Percentiles rank a stretch among this genome's conserved stretches.
These are phyloP conservation scores for Erebia ligea DNA, from an alignment of 2,888 invertebrate genomes.

Conservation along the genomic window DNA sequence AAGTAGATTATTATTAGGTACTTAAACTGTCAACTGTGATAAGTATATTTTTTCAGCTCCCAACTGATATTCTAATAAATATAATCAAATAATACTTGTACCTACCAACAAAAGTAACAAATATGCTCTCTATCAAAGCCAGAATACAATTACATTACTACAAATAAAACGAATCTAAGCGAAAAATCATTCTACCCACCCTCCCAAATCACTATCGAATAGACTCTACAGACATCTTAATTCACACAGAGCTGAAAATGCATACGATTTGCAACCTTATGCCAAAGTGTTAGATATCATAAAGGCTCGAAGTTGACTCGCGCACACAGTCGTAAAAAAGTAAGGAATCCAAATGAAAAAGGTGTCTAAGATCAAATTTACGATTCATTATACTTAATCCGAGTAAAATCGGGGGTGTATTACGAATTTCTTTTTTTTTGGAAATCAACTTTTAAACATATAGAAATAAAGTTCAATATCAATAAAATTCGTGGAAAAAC, in stretches of 20 bases:
- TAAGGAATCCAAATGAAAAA: constrained; percentile 78
- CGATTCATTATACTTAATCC: constrained; percentile 83
- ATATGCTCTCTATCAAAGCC: constrained; percentile 65
- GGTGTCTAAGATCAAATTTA: constrained; percentile 84
- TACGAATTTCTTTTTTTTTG: constrained; percentile 9
- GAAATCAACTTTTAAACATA: constrained; percentile 43
- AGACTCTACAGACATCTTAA: constrained; percentile 63
- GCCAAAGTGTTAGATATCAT: constrained; percentile 31
- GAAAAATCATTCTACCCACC: constrained; percentile 55
- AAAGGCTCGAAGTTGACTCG: constrained; percentile 11
- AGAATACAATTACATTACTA: constrained; percentile 68
- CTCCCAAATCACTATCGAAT: constrained; percentile 61
- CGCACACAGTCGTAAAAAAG: constrained; percentile 69
- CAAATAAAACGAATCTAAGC: constrained; percentile 58
- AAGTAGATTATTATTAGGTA: too few relatives aligned
- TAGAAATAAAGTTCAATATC: constrained; percentile 26
- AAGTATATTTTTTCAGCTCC: neutral
- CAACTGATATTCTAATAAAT: neutral
- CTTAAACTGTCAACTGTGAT: too few relatives aligned
- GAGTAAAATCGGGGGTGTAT: constrained; percentile 67
- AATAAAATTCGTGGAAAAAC: constrained; percentile 13
- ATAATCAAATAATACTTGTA: constrained; percentile 11
- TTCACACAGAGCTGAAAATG: constrained; percentile 53
- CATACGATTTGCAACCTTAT: constrained; percentile 45
- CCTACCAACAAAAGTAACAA: constrained; percentile 44